Conservation (phyloP, 1,140 invertebrate genomes). For the Trichonephila clavata region DNA sequence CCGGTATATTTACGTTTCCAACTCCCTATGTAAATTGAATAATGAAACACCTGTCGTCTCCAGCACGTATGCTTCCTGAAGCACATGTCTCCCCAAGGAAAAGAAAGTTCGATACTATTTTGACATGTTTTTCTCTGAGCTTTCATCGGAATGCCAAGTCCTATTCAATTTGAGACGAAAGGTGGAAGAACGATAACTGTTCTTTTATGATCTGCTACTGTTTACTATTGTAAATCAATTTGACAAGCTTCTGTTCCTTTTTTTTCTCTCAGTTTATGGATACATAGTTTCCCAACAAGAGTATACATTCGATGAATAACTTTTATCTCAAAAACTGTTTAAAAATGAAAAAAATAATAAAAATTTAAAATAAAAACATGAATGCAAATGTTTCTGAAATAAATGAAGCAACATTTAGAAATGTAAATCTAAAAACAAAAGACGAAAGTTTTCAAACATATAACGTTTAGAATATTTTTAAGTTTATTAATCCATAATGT, state of each 20-base stretch:
- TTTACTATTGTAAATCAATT: conserved; percentile 15
- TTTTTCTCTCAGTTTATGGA: not conserved
- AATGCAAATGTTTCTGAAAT: not conserved
- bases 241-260: not conserved
- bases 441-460: no score
- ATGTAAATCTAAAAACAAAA: no score
- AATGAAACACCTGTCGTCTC: conserved; percentile 52
- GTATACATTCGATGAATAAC: not conserved
- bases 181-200: not conserved
- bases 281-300: not conserved
- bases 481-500: no score
- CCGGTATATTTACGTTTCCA: conserved; percentile 59
- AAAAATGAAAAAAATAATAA: no score
- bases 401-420: no score
- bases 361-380: not conserved
- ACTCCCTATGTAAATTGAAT: conserved; percentile 63
- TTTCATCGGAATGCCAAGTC: not conserved
- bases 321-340: not conserved
- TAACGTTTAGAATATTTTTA: no score
- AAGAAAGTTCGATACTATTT: conserved; percentile 44
- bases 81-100: not conserved
- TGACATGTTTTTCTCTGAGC: conserved; percentile 32
- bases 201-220: conserved; percentile 6
- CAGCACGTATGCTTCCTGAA: not conserved
- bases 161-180: conserved; percentile 24